Conservation (phyloP, 92 coral and sea anemone species). For the Desmophyllum pertusum region DNA sequence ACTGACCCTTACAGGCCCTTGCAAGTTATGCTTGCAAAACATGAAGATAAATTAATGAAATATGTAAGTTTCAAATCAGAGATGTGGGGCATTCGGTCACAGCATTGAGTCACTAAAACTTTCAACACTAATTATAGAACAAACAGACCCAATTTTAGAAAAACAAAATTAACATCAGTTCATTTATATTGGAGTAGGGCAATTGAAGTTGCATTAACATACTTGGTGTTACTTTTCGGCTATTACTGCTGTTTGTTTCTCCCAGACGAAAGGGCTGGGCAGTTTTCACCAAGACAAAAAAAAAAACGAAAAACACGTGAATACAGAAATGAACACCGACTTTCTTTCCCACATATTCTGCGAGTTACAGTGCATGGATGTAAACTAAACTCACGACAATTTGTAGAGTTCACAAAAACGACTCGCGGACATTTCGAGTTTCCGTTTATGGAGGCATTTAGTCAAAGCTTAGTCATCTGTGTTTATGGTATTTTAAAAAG, state of each 20-base stretch:
- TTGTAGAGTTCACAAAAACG: not conserved
- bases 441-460: constrained; percentile 6
- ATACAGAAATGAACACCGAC: not conserved
- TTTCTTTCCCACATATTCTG: too few relatives aligned
- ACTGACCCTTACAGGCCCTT: too few relatives aligned
- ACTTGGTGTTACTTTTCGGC: not conserved
- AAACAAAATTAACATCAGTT: not conserved
- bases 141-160: not conserved
- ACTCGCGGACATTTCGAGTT: not conserved
- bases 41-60: constrained; percentile 13
- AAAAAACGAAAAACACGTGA: not conserved
- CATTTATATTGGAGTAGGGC: not conserved
- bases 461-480: too few relatives aligned
- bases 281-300: not conserved
- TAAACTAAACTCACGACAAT: not conserved
- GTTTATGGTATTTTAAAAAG: constrained; percentile 12
- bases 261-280: not conserved
- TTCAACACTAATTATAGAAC: constrained; percentile 7
- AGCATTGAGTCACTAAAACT: not conserved
- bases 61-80: not conserved
- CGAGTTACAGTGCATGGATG: too few relatives aligned
- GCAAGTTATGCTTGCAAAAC: too few relatives aligned
- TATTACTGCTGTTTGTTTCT: not conserved
- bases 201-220: not conserved
- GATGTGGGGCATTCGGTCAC: too few relatives aligned